Evolutionary conservation across 2,888 invertebrate genomes (phyloP).

Genomic region (Hydraecia micacea): DNA sequence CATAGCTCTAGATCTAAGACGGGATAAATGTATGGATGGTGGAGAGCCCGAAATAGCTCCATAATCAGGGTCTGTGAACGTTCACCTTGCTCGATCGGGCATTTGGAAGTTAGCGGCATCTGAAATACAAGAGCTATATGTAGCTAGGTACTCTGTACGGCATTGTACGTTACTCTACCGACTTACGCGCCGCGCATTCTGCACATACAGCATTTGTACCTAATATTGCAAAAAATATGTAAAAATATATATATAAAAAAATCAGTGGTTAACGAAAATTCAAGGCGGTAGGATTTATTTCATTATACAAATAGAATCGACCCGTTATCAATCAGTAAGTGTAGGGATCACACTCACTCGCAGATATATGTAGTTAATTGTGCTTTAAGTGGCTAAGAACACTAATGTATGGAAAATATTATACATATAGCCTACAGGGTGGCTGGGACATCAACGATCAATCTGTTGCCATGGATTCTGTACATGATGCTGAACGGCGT

Average conservation of each 20-base stretch:
- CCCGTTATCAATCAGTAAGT: neutral
- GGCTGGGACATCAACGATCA: no score
- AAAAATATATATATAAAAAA: neutral
- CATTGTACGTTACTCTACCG: neutral
- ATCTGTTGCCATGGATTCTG: no score
- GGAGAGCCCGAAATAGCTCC: constrained; percentile 95
- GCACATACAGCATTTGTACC: neutral
- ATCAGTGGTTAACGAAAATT: neutral
- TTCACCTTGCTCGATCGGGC: constrained; percentile 92
- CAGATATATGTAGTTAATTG: neutral
- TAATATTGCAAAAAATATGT: neutral
- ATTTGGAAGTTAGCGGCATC: constrained; percentile 91
- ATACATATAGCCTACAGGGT: neutral
- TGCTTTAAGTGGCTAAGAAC: neutral
- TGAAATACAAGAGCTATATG: constrained; percentile 62
- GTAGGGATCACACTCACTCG: neutral
- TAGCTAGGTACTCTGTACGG: neutral
- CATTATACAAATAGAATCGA: neutral
- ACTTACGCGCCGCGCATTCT: neutral
- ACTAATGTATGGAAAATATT: neutral
- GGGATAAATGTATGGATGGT: constrained; percentile 98
- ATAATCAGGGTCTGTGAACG: constrained; percentile 92
- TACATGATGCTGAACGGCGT: no score
- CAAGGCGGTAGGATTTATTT: neutral
- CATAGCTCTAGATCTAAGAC: constrained; percentile 96